These are phyloP conservation scores for Suillia variegata DNA, from an alignment of 2,888 invertebrate species.

Conservation along the genomic window DNA sequence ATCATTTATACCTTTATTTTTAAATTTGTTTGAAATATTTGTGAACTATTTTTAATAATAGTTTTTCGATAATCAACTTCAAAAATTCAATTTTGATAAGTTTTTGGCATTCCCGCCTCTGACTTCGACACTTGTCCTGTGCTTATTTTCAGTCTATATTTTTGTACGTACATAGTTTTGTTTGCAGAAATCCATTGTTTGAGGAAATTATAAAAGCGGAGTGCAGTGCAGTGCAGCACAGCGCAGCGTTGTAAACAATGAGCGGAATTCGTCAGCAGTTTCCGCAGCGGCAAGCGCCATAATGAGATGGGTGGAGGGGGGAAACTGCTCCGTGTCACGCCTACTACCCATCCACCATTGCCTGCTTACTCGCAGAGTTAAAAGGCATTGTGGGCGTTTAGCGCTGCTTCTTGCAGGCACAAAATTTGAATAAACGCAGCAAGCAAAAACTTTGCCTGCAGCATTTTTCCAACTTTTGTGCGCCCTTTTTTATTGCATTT, in stretches of 20 bases:
- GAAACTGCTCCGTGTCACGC: too few species aligned
- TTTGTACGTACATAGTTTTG: too few species aligned
- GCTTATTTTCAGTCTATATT: too few species aligned
- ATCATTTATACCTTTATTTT: background rate
- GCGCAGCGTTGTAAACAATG: constrained; percentile 5
- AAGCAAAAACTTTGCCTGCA: background rate
- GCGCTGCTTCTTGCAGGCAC: background rate
- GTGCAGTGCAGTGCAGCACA: background rate
- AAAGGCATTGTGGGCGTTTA: background rate
- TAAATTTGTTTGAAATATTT: background rate
- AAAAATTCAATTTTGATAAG: too few species aligned
- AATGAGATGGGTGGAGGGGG: too few species aligned
- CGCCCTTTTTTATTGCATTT: constrained; percentile 2
- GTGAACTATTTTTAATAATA: background rate
- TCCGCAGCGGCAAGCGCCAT: background rate
- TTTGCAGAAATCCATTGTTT: constrained; percentile 20
- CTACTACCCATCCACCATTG: too few species aligned
- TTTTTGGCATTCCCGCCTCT: too few species aligned
- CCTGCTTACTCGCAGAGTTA: background rate
- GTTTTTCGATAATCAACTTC: too few species aligned
- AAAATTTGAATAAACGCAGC: constrained; percentile 7
- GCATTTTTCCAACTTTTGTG: background rate
- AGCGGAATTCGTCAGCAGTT: constrained; percentile 16
- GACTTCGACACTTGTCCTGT: too few species aligned
- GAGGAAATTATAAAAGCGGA: constrained; percentile 10